Conservation (phyloP, 2,888 invertebrate genomes). For the Mactromeris polynyma region DNA sequence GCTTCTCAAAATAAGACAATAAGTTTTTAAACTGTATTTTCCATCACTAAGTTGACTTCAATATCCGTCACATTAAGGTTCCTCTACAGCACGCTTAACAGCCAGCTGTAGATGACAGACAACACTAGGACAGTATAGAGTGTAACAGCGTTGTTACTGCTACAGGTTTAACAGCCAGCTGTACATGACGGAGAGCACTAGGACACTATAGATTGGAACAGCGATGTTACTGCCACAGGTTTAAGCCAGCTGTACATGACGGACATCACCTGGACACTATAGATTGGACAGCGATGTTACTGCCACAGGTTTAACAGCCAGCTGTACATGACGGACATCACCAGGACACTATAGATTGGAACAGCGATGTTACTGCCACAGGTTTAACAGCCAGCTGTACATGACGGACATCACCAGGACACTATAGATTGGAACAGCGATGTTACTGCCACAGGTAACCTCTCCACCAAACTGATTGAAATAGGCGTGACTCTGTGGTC, state of each 20-base stretch:
- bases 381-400: not conserved
- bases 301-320: too few relatives aligned
- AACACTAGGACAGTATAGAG: not conserved
- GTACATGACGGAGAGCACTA: not conserved
- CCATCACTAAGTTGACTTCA: too few relatives aligned
- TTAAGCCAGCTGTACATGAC: not conserved
- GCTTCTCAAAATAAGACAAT: too few relatives aligned
- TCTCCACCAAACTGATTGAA: not conserved
- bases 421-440: not conserved
- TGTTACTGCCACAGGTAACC: not conserved
- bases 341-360: not conserved
- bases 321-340: not conserved
- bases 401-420: not conserved
- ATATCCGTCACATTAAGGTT: too few relatives aligned
- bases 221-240: not conserved
- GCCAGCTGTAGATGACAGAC: not conserved
- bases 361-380: not conserved
- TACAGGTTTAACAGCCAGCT: not conserved
- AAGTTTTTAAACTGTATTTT: too few relatives aligned
- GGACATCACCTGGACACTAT: not conserved
- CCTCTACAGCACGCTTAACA: too few relatives aligned
- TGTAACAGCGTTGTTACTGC: not conserved
- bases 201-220: not conserved
- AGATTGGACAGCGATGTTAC: not conserved
- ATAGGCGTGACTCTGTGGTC: not conserved